Percentiles rank a stretch among this genome's conserved stretches.
phyloP scores from a whole-genome alignment of 2,113 vertebrate species.

The Amblyornis subalaris region DNA sequence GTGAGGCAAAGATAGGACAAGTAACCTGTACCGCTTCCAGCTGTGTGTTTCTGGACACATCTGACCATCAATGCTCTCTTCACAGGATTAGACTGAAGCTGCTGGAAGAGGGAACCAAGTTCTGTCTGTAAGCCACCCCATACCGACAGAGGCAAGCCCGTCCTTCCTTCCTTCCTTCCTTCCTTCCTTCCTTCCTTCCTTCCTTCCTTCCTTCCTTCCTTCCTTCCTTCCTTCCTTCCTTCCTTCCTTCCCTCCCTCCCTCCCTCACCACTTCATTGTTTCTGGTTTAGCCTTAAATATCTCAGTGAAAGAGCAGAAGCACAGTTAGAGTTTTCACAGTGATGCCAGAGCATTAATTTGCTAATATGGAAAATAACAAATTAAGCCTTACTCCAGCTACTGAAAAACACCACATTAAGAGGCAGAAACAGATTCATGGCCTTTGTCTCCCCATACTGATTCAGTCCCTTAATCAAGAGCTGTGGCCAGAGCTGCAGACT shows the following conservation, averaged over 20 bases:
- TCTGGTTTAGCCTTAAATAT: background rate
- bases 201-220: accelerated
- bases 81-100: background rate
- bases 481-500: background rate
- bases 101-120: background rate
- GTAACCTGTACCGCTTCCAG: background rate
- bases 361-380: background rate
- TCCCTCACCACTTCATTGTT: background rate
- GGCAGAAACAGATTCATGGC: background rate
- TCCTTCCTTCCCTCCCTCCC: accelerated
- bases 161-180: background rate
- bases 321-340: background rate
- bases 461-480: background rate
- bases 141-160: background rate
- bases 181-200: accelerated
- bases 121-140: background rate
- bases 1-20: background rate
- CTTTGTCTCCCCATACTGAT: background rate
- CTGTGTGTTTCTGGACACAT: background rate
- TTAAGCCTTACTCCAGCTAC: background rate
- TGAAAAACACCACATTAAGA: background rate
- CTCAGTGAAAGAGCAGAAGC: background rate
- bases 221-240: too few species aligned
- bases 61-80: background rate
- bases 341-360: background rate